These are phyloP conservation scores for Psittacara wagleri DNA, from an alignment of 2,113 vertebrate genomes.

Conservation along the genomic window DNA sequence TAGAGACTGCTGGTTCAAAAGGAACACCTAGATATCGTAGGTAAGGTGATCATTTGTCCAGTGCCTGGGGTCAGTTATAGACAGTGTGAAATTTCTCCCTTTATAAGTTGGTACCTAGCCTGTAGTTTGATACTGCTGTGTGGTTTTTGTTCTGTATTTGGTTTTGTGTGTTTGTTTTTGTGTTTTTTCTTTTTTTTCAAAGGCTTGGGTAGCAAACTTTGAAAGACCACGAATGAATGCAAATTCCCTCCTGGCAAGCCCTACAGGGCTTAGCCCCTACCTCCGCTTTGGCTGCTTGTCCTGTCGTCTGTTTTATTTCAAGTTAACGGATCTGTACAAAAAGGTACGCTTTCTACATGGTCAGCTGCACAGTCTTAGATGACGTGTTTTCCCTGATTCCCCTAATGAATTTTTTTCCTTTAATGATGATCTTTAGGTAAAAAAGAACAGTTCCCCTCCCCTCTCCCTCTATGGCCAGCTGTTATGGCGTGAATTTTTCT, in stretches of 20 bases:
- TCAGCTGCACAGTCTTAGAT: background rate
- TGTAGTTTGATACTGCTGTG: background rate
- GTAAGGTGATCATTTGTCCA: background rate
- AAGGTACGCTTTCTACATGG: constrained; percentile 78
- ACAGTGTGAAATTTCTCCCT: background rate
- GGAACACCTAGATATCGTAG: background rate
- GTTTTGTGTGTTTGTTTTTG: background rate
- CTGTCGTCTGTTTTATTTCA: constrained; percentile 94
- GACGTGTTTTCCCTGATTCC: background rate
- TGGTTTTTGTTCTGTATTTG: background rate
- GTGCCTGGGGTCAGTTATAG: background rate
- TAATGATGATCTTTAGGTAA: constrained; percentile 79
- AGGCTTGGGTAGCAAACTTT: constrained; percentile 97
- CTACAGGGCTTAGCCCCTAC: constrained; percentile 93
- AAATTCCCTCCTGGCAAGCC: constrained; percentile 91
- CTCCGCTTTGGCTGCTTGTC: constrained; percentile 95
- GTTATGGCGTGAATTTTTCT: constrained; percentile 97
- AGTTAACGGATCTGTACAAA: constrained; percentile 92
- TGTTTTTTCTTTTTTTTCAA: constrained; percentile 37
- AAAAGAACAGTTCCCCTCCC: constrained; percentile 90
- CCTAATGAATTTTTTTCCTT: constrained; percentile 9
- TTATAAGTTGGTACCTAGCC: background rate
- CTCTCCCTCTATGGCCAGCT: constrained; percentile 93
- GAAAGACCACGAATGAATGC: constrained; percentile 94
- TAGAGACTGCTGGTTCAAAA: background rate